Percentiles rank a stretch among this genome's conserved stretches.
phyloP scores from a whole-genome alignment of 2,888 invertebrate species.

The Chloroclystis v-ata region DNA sequence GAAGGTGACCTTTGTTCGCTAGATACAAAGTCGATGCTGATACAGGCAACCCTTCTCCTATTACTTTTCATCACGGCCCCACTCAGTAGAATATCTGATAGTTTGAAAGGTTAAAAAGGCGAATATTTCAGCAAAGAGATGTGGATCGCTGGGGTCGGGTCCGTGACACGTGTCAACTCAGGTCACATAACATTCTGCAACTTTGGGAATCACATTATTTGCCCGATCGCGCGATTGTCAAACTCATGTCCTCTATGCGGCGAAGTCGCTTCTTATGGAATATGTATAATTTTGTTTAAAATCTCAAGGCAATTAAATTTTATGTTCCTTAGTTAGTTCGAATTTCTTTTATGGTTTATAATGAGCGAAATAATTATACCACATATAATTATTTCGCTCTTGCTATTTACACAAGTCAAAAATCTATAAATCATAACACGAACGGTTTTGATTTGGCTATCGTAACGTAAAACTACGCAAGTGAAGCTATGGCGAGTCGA shows the following conservation, averaged over 20 bases:
- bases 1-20: neutral
- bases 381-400: too few species aligned
- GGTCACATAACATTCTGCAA: constrained; percentile 38
- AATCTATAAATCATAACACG: too few species aligned
- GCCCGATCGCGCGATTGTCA: constrained; percentile 30
- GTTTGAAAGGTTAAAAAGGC: constrained; percentile 30
- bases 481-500: too few species aligned
- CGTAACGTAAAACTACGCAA: too few species aligned
- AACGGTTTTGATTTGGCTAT: too few species aligned
- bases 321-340: too few species aligned
- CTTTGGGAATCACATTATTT: constrained; percentile 42
- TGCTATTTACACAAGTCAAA: too few species aligned
- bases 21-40: constrained; percentile 11
- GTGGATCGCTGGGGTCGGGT: constrained; percentile 23
- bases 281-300: too few species aligned
- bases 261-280: neutral
- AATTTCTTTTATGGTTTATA: too few species aligned
- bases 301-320: too few species aligned
- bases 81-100: constrained; percentile 28
- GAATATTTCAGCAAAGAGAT: constrained; percentile 28
- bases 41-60: constrained; percentile 12
- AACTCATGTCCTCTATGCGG: constrained; percentile 13
- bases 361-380: too few species aligned
- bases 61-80: constrained; percentile 16
- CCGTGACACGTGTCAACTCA: constrained; percentile 25